Conservation (phyloP, 2,888 invertebrate species). For the Orchesellides sinensis region DNA sequence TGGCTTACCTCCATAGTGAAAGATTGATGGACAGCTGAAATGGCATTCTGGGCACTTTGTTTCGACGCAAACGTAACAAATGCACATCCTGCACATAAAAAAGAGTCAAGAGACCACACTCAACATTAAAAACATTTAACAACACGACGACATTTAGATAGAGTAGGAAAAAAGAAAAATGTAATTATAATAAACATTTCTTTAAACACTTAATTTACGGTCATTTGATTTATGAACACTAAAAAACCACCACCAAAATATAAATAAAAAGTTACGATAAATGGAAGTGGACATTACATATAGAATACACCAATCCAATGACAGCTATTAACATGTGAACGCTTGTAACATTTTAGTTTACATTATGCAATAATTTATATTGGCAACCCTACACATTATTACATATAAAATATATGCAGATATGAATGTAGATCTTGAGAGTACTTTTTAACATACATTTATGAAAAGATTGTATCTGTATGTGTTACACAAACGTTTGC, state of each 20-base stretch:
- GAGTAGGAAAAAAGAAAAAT: constrained; percentile 25
- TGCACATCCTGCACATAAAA: constrained; percentile 86
- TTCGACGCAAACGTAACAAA: constrained; percentile 99
- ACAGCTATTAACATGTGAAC: too few species aligned
- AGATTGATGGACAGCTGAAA: constrained; percentile 98
- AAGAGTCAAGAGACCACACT: constrained; percentile 72
- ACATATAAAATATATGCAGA: not conserved
- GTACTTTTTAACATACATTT: not conserved
- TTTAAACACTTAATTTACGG: not conserved
- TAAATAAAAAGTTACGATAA: not conserved
- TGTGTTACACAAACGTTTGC: not conserved
- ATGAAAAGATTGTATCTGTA: not conserved
- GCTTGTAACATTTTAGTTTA: not conserved
- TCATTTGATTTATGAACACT: not conserved
- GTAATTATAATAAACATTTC: constrained; percentile 25
- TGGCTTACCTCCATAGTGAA: constrained; percentile 95
- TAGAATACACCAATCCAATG: too few species aligned
- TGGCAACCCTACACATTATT: not conserved
- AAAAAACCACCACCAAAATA: constrained; percentile 34
- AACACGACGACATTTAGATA: constrained; percentile 54
- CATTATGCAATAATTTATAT: not conserved
- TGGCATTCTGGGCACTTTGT: constrained; percentile 97
- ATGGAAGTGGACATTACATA: not conserved
- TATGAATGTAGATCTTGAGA: not conserved
- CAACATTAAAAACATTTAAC: constrained; percentile 71